Percentiles rank a stretch among this genome's conserved stretches.
phyloP scores from a whole-genome alignment of 1,140 invertebrate species.

The Scaptomyza graminum region DNA sequence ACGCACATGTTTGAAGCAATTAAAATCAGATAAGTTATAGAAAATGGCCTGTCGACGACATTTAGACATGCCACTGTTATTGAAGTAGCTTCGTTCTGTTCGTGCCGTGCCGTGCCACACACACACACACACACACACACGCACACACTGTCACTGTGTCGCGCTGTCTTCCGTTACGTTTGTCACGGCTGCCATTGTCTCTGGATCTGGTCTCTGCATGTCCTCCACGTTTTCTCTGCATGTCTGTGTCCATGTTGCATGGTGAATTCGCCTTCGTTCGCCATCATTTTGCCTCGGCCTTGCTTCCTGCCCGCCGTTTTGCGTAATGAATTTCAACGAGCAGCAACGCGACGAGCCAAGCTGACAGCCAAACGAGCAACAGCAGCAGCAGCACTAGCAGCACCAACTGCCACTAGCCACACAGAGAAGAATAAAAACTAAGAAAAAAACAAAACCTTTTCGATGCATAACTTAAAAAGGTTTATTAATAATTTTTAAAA shows the following conservation, averaged over 20 bases:
- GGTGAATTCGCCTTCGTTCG: conserved; percentile 18
- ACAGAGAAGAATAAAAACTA: background rate
- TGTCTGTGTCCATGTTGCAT: conserved; percentile 28
- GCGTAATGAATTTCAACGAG: conserved; percentile 79
- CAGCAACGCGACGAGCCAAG: conserved; percentile 48
- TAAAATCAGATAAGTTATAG: conserved; percentile 82
- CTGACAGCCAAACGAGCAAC: conserved; percentile 65
- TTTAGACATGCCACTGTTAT: conserved; percentile 68
- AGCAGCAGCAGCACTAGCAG: conserved; percentile 49
- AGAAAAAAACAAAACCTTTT: too few species aligned
- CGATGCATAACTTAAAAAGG: too few species aligned
- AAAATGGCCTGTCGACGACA: conserved; percentile 80
- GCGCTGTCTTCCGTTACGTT: conserved; percentile 72
- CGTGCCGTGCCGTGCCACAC: background rate
- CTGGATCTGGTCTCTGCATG: conserved; percentile 2
- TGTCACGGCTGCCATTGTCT: conserved; percentile 71
- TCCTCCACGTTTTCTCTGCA: conserved; percentile 2
- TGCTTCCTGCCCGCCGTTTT: conserved; percentile 16
- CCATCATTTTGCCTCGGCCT: conserved; percentile 17
- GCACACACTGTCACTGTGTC: conserved; percentile 4
- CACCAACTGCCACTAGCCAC: conserved; percentile 41
- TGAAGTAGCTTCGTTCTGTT: conserved; percentile 3
- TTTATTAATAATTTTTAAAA: too few species aligned
- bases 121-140: background rate
- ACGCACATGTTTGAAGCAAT: conserved; percentile 80